Evolutionary conservation across 1,140 invertebrate species (phyloP).

Genomic region (Psix sp.): DNA sequence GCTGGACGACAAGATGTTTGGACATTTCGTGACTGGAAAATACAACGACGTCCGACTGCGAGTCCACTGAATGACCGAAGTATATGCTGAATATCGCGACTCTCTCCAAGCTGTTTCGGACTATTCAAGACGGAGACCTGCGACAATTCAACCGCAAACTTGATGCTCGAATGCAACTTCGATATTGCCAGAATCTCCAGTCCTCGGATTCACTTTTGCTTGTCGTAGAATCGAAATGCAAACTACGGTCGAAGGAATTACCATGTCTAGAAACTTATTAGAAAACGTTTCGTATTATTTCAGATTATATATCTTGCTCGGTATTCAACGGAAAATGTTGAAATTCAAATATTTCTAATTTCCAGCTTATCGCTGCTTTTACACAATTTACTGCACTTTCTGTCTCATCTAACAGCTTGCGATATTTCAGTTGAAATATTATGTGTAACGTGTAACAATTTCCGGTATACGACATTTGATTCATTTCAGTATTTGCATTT

Average conservation of each 20-base stretch:
- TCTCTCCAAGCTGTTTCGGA: conserved; percentile 22
- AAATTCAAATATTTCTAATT: too few relatives aligned
- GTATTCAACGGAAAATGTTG: too few relatives aligned
- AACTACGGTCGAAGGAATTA: conserved; percentile 29
- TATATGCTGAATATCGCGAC: conserved; percentile 15
- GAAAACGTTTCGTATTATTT: too few relatives aligned
- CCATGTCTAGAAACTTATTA: conserved; percentile 2
- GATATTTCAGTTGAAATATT: too few relatives aligned
- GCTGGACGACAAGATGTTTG: conserved; percentile 32
- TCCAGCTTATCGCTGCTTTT: too few relatives aligned
- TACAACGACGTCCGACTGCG: conserved; percentile 45
- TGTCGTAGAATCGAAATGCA: conserved; percentile 33
- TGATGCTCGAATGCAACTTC: conserved; percentile 33
- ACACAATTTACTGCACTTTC: too few relatives aligned
- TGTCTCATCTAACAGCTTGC: too few relatives aligned
- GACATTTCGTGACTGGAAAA: conserved; percentile 38
- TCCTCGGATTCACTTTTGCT: conserved; percentile 15
- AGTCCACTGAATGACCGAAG: conserved; percentile 38
- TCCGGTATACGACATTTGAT: conserved; percentile 15
- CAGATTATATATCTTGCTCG: too few relatives aligned
- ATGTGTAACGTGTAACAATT: too few relatives aligned
- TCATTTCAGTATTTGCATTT: conserved; percentile 12
- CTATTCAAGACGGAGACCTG: conserved; percentile 33
- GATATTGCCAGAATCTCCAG: conserved; percentile 30
- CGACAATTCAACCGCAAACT: conserved; percentile 43